phyloP scores from a whole-genome alignment of 2,797 vertebrate species.

The Streptopelia turtur region DNA sequence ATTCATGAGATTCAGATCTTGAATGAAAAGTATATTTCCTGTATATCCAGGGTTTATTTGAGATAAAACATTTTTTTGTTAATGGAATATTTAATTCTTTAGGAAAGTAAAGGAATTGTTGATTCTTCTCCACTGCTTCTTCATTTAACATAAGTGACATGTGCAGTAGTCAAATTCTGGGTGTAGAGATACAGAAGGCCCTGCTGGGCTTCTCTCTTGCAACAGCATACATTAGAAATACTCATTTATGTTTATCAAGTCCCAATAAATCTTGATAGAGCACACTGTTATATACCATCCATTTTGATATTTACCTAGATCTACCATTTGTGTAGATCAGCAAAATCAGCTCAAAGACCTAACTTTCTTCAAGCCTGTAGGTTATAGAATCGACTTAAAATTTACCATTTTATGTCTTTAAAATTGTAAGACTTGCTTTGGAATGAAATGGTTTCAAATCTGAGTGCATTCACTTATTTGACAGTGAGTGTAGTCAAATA shows the following conservation, averaged over 20 bases:
- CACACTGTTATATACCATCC: neutral
- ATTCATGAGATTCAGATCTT: neutral
- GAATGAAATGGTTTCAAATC: neutral
- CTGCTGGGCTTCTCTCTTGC: neutral
- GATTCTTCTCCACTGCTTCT: neutral
- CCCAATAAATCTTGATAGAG: neutral
- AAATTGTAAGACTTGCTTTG: neutral
- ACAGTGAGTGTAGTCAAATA: neutral
- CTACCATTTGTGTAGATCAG: neutral
- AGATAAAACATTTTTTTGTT: neutral
- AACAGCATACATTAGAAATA: neutral
- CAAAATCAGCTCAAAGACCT: neutral
- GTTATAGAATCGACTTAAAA: neutral
- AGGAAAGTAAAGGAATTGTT: neutral
- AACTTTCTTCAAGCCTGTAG: neutral
- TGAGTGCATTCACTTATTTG: neutral
- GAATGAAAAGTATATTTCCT: neutral
- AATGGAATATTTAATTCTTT: neutral
- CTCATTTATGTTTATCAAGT: neutral
- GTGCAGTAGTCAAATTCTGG: neutral
- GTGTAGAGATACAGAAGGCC: neutral
- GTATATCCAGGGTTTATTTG: neutral
- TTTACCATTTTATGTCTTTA: neutral
- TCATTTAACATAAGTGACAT: neutral
- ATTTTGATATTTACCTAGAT: neutral